Evolutionary conservation across 2,888 invertebrate genomes (phyloP).

Genomic region (Chymomyza fuscimana): DNA sequence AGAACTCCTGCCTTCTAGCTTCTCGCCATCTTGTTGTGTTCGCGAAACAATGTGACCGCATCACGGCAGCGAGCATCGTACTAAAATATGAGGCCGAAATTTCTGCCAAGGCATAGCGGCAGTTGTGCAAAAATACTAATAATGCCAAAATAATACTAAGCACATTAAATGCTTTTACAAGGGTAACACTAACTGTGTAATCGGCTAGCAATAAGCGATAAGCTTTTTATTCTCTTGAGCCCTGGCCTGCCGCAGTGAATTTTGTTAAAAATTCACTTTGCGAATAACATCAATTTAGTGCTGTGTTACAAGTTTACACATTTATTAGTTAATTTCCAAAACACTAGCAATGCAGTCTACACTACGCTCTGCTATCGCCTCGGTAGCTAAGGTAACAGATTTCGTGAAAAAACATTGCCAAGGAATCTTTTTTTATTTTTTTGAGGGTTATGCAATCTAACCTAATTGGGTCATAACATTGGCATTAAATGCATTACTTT

Average conservation of each 20-base stretch:
- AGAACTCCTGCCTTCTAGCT: conserved; percentile 26
- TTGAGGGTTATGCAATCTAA: conserved; percentile 74
- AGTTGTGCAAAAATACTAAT: conserved; percentile 4
- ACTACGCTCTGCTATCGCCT: conserved; percentile 60
- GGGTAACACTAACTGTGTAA: not conserved
- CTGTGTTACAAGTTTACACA: conserved; percentile 36
- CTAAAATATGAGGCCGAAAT: conserved; percentile 19
- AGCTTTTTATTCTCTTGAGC: not conserved
- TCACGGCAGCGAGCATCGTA: conserved; percentile 45
- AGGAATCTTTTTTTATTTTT: conserved; percentile 24
- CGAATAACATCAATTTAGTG: conserved; percentile 48
- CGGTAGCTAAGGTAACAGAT: conserved; percentile 66
- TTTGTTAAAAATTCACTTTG: conserved; percentile 1
- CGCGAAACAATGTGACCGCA: conserved; percentile 56
- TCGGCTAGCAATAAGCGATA: not conserved
- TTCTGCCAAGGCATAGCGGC: conserved; percentile 18
- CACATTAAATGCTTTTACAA: not conserved
- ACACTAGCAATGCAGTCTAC: conserved; percentile 71
- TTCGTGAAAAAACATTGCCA: not conserved
- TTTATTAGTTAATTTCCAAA: conserved; percentile 25
- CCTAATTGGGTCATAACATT: conserved; percentile 33
- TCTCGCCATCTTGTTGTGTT: conserved; percentile 70
- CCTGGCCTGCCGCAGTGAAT: conserved; percentile 4
- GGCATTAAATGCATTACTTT: conserved; percentile 8
- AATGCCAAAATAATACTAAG: not conserved